These are phyloP conservation scores for Pterocles burchelli DNA, from an alignment of 2,113 vertebrate genomes.

Conservation along the genomic window DNA sequence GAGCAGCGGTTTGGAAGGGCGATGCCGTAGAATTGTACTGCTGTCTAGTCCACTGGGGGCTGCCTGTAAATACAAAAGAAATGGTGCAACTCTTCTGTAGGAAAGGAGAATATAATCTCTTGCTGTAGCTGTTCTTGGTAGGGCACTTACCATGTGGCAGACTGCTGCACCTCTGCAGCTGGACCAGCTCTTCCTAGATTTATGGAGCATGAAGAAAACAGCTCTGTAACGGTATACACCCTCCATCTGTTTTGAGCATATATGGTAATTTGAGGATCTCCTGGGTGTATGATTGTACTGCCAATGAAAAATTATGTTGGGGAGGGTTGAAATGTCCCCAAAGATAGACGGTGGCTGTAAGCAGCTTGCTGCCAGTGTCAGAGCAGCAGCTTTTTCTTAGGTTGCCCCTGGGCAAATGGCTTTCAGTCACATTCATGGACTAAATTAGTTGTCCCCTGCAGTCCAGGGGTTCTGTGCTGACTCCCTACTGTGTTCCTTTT, in stretches of 20 bases:
- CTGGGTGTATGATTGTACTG: not conserved
- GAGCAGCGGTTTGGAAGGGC: not conserved
- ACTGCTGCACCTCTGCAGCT: not conserved
- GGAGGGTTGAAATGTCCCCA: not conserved
- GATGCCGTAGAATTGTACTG: not conserved
- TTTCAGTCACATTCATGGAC: not conserved
- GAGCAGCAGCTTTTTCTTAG: not conserved
- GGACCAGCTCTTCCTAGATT: not conserved
- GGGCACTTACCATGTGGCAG: not conserved
- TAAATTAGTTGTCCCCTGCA: not conserved
- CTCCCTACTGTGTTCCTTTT: not conserved
- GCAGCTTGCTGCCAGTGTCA: not conserved
- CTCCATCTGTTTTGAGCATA: not conserved
- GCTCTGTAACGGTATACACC: not conserved
- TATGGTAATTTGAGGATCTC: not conserved
- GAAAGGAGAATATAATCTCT: not conserved
- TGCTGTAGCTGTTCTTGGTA: not conserved
- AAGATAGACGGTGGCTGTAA: not conserved
- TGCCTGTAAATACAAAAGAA: not conserved
- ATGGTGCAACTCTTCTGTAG: not conserved
- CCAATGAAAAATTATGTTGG: not conserved
- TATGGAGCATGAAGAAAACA: rapidly evolving
- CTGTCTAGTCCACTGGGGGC: not conserved
- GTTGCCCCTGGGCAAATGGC: not conserved
- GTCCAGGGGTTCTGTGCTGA: not conserved